These are phyloP conservation scores for Felis catus DNA, from an alignment of 2,113 vertebrate genomes.

Conservation along the genomic window F.catus_Fca126_mat1.0 CM031413.1:131576501-131577000, in stretches of 20 bases:
- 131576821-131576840: background rate
- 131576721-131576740: background rate
- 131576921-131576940: background rate
- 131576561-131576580: background rate
- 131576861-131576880: background rate
- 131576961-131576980: too few relatives aligned
- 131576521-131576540: background rate
- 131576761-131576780: background rate
- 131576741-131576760: background rate
- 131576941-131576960: too few relatives aligned
- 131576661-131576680: background rate
- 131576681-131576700: background rate
- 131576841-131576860: background rate
- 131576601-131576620: background rate
- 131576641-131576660: background rate
- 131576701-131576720: background rate
- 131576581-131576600: background rate
- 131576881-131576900: background rate
- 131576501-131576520: background rate
- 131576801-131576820: background rate
- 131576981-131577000: too few relatives aligned
- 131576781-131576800: background rate
- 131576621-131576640: background rate
- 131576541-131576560: background rate
- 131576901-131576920: constrained; percentile 8